These are phyloP conservation scores for Oenanthe melanoleuca DNA, from an alignment of 2,113 vertebrate species.

Conservation along the genomic window DNA sequence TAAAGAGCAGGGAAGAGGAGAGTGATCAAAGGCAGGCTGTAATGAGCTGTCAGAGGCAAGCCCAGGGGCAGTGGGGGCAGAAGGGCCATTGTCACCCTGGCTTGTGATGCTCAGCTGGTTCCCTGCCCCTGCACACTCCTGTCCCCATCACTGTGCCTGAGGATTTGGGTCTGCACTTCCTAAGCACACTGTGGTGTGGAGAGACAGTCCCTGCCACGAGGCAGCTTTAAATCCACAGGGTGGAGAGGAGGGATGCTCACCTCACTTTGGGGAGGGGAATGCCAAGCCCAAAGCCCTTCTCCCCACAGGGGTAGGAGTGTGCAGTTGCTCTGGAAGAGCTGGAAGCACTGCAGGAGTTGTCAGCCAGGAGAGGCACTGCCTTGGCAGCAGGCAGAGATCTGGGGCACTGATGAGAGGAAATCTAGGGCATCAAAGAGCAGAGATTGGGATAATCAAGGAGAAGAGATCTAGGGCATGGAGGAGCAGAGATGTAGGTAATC, in stretches of 20 bases:
- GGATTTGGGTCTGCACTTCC: background rate
- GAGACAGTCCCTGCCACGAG: background rate
- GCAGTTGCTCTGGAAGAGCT: background rate
- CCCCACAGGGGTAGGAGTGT: background rate
- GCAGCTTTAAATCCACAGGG: background rate
- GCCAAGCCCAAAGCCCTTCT: background rate
- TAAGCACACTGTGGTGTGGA: background rate
- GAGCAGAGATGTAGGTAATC: conserved; percentile 18
- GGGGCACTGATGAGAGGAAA: conserved; percentile 7
- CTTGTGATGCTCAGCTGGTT: background rate
- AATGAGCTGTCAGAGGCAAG: background rate
- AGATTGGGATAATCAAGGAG: conserved; percentile 11
- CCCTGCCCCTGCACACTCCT: rapidly evolving
- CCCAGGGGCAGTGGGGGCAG: background rate
- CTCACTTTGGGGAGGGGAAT: background rate
- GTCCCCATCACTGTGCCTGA: rapidly evolving
- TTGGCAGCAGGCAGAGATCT: conserved; percentile 12
- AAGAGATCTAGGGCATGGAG: background rate
- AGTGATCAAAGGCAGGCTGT: conserved; percentile 13
- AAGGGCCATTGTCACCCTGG: rapidly evolving
- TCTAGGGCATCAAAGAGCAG: conserved; percentile 30
- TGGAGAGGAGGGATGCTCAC: background rate
- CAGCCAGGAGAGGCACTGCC: background rate
- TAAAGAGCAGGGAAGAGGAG: background rate
- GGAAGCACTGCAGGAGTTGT: background rate